Evolutionary conservation across 2,797 vertebrate genomes (phyloP).

Genomic region (Emys orbicularis): DNA sequence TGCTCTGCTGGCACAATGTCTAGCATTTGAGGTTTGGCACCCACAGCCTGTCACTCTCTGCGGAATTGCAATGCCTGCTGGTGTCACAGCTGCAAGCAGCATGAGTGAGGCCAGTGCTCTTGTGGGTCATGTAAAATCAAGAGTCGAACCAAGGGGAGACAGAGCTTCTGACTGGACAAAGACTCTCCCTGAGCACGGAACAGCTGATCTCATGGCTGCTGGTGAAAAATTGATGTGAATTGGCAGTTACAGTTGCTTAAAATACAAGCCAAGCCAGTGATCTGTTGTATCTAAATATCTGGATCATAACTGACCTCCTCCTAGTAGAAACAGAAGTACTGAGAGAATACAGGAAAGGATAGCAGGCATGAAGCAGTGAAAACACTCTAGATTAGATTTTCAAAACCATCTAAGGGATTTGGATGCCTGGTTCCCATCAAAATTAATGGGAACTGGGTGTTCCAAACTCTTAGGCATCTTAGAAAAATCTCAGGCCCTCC

Average conservation of each 20-base stretch:
- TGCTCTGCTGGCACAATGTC: not conserved
- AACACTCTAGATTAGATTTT: not conserved
- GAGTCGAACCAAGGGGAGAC: conserved; percentile 6
- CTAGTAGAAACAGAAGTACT: conserved; percentile 22
- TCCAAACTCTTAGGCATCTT: not conserved
- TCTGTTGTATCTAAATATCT: conserved; percentile 25
- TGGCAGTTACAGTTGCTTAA: conserved; percentile 31
- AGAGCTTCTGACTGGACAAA: conserved; percentile 25
- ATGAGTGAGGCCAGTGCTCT: conserved; percentile 3
- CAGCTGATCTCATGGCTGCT: conserved; percentile 67
- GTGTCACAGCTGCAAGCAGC: conserved; percentile 39
- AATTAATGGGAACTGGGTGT: not conserved
- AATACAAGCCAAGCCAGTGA: conserved; percentile 28
- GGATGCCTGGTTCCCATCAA: not conserved
- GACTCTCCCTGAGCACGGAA: conserved; percentile 43
- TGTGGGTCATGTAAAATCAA: conserved; percentile 40
- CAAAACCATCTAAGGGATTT: not conserved
- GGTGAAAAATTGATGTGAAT: conserved; percentile 63
- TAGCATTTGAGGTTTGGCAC: conserved; percentile 34
- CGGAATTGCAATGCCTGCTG: not conserved
- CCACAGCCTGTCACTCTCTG: not conserved
- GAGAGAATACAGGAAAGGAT: not conserved
- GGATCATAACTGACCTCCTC: conserved; percentile 21
- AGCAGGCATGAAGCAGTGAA: not conserved
- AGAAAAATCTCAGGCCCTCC: not conserved